Evolutionary conservation across 2,797 vertebrate genomes (phyloP), one percentile per base, ranked within the genome.

Genomic region (Sebastes matsubarae): DNA sequence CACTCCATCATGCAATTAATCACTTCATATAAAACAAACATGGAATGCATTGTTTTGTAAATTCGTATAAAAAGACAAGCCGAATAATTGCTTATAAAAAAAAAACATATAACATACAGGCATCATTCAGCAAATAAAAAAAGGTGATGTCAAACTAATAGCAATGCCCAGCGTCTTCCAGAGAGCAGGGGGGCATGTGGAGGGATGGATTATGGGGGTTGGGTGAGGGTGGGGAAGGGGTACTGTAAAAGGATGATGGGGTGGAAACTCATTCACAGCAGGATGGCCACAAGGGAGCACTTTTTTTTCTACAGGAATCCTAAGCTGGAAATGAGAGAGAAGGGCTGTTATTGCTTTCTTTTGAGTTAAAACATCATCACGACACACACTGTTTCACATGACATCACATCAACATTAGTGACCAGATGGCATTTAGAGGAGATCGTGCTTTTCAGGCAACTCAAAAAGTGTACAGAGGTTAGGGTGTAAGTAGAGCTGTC

Each of bases 281-380:
- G 94, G 95, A 95, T 95, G 96, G 95, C 95, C 93, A 92, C 89
- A 92, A 94, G 88, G 96, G 94, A 94, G 95, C 87, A 90, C 91
- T 93, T 95, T 52, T 95, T 52, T 95, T 95, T 97, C 96, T 99
- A 98, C 97, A 97, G 97, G 97, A 97, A 98, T 96, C 97, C 96
- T 95, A 95, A 96, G 97, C 97, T 98, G 97, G 96, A 98, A 98
- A 99, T 91, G 93, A 98, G 96, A 98, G 94, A 96, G 92, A 97
- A 96, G 89, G 95, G 92, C 94, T 94, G 95, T 98, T 97, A 98
- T 95, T 97, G 94, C 94, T 94, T 95, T 93, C 88, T 94, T 84
- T 94, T 87, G 87, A 90, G 93, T 89, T 91, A 82, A 90, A 84
- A 89, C 83, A 93, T 73, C 84, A 86, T 85, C 79, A 88, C 57